Conservation (phyloP, 2,888 invertebrate genomes). For the Amphipoea lucens region DNA sequence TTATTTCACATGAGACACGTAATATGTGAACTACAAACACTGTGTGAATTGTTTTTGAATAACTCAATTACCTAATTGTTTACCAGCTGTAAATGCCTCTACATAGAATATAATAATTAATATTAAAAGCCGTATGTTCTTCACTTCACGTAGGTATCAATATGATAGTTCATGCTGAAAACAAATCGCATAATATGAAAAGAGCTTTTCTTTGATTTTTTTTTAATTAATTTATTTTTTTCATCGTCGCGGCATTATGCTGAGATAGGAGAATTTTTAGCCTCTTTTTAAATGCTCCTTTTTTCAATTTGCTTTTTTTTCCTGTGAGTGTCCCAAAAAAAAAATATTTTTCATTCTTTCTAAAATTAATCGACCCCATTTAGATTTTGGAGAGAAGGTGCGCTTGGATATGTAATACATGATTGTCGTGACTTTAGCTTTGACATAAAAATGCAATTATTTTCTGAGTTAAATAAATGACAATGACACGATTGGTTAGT, state of each 20-base stretch:
- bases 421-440: background rate
- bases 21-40: background rate
- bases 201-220: too few relatives aligned
- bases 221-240: too few relatives aligned
- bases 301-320: too few relatives aligned
- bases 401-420: background rate
- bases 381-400: background rate
- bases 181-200: background rate
- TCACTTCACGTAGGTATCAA: background rate
- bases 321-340: too few relatives aligned
- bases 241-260: too few relatives aligned
- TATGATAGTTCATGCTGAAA: background rate
- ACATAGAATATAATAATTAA: background rate
- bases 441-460: background rate
- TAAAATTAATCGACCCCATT: too few relatives aligned
- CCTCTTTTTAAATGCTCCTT: too few relatives aligned
- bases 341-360: too few relatives aligned
- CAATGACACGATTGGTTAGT: background rate
- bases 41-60: background rate
- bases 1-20: conserved; percentile 21
- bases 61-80: background rate
- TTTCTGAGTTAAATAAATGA: background rate
- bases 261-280: too few relatives aligned
- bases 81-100: background rate
- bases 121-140: background rate